Conservation (phyloP, 2,113 vertebrate genomes). For the Henicopernis longicauda region DNA sequence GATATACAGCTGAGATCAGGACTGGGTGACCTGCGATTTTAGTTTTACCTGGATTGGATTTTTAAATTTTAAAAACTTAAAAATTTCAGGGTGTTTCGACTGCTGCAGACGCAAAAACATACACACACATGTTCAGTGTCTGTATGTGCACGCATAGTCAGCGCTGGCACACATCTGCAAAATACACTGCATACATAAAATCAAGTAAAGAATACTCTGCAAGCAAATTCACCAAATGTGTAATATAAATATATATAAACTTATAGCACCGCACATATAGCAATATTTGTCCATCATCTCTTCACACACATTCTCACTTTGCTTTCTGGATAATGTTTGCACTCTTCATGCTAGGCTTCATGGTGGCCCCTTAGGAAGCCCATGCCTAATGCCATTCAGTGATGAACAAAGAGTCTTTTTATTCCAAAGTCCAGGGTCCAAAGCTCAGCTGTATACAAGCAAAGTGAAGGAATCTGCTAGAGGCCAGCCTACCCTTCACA, state of each 20-base stretch:
- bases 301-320: slow-evolving; percentile 56
- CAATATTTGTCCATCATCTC: slow-evolving; percentile 46
- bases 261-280: slow-evolving; percentile 9
- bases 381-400: slow-evolving; percentile 93
- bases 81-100: not conserved
- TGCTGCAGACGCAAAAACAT: not conserved
- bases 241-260: not conserved
- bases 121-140: not conserved
- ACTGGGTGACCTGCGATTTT: not conserved
- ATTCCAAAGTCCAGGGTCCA: slow-evolving; percentile 80
- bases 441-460: slow-evolving; percentile 84
- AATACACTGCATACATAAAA: not conserved
- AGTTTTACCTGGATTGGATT: not conserved
- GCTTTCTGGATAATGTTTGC: slow-evolving; percentile 77
- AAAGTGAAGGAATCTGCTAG: slow-evolving; percentile 79
- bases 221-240: not conserved
- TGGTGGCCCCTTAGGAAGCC: slow-evolving; percentile 89
- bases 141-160: not conserved
- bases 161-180: not conserved
- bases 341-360: slow-evolving; percentile 78
- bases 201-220: not conserved
- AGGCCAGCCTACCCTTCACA: slow-evolving; percentile 68
- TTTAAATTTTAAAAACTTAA: not conserved
- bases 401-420: slow-evolving; percentile 87
- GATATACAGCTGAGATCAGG: not conserved